A percentile compares a stretch with the other conserved stretches of the same genome.
Conservation (phyloP, 1,140 invertebrate genomes). For the Ceratitis capitata region DNA sequence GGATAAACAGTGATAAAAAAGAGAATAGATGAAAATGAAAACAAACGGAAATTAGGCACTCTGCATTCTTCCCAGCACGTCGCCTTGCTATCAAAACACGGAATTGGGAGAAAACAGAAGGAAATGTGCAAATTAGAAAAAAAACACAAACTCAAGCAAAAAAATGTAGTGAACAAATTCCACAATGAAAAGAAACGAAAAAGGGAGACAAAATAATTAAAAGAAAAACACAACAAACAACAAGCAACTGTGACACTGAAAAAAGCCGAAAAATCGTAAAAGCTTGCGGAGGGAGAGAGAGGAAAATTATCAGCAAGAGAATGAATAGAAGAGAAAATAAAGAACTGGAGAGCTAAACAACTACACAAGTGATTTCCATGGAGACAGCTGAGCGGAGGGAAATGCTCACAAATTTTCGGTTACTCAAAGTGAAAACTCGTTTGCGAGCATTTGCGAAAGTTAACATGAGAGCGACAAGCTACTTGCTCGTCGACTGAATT, state of each 20-base stretch:
- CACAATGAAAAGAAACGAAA: conserved; percentile 36
- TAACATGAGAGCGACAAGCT: neutral
- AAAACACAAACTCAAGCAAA: conserved; percentile 20
- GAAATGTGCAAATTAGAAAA: conserved; percentile 31
- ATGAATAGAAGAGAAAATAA: conserved; percentile 15
- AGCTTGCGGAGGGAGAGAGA: conserved; percentile 35
- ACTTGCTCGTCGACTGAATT: neutral
- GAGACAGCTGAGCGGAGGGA: conserved; percentile 26
- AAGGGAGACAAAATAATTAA: conserved; percentile 30
- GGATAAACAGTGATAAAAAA: neutral
- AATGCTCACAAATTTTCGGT: no score
- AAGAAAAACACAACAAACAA: conserved; percentile 13
- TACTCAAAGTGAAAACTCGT: neutral
- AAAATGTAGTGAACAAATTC: conserved; percentile 26
- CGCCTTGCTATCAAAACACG: conserved; percentile 27
- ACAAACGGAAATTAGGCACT: neutral
- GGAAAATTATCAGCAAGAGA: no score
- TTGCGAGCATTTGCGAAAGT: neutral
- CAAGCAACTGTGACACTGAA: conserved; percentile 20
- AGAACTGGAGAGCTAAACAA: neutral
- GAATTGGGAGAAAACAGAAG: neutral
- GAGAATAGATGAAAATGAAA: neutral
- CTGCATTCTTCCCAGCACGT: neutral
- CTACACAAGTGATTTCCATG: no score
- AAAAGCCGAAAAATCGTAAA: conserved; percentile 22